Base-by-base conservation (phyloP, 2,797 vertebrate genomes). In the Chaetophractus vellerosus region DNA sequence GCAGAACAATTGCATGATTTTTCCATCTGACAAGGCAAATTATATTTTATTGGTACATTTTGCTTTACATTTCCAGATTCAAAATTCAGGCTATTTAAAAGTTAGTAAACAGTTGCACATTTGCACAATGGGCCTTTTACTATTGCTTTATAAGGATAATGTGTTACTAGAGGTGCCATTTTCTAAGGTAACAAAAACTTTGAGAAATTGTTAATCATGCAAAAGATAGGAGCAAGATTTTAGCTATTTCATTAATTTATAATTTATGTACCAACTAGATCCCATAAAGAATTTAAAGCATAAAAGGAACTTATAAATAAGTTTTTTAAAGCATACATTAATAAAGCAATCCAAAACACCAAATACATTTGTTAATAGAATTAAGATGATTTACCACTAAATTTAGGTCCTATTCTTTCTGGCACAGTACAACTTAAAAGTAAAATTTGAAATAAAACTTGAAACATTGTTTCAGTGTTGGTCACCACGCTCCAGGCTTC, bases 1-100 rank as follows among this genome's bases (percentile, higher is more conserved):
- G 14, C 23, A 81, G 45, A 94, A 94, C 38, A 97, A 92, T 76
- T 84, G 50, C 28, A 78, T 64, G 50, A 41, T 68, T 93, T 96
- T 91, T 76, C 50, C 45, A 83, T 79, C n/a, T 50, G 57, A 61
- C 93, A 66, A 81, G 45, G 7, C 10, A 81, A 93, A 89, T 90
- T 91, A 69, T 91, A 87, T 74, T 93, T 91, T 89, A 52, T 61
- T 86, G 2, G 6, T 80, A 16, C 26, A 55, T 74, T 94, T 11
- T 2, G 15, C 24, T 93, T 95, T 80, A 93, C 76, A 89, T 88
- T 94, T 91, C 10, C 38, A 93, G 71, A 90, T 74, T 76, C 19
- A 71, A 82, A 87, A 80, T 91, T 78, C 26, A 80, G 38, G 19
- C 18, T 31, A 82, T 85, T 78, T 92, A 86, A 81, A 91, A 66